These are phyloP conservation scores for Microtus agrestis DNA, from an alignment of 2,797 vertebrate species.

Conservation along the genomic window DNA sequence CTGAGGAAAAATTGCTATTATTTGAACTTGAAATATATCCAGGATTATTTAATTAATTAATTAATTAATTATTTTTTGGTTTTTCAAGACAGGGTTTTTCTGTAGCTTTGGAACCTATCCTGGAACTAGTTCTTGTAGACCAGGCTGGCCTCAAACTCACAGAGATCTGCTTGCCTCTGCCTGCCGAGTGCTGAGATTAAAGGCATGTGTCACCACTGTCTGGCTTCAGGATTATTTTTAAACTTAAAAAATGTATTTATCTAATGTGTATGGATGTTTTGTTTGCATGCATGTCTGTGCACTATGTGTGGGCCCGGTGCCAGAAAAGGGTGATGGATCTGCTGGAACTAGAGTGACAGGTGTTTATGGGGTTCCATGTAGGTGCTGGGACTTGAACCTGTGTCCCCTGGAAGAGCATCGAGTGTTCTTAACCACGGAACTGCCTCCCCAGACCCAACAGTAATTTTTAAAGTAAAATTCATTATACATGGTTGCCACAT, in stretches of 20 bases:
- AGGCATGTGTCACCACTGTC: too few relatives aligned
- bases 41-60: not conserved
- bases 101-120: too few relatives aligned
- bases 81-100: too few relatives aligned
- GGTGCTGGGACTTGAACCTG: not conserved
- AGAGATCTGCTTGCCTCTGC: too few relatives aligned
- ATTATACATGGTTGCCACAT: not conserved
- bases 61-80: too few relatives aligned
- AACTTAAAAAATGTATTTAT: not conserved
- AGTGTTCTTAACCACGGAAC: not conserved
- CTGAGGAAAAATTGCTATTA: conserved; percentile 15
- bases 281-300: not conserved
- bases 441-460: not conserved
- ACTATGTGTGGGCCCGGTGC: not conserved
- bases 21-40: conserved; percentile 8
- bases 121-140: too few relatives aligned
- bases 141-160: too few relatives aligned
- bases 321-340: not conserved
- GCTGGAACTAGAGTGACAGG: not conserved
- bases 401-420: not conserved
- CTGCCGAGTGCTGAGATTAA: too few relatives aligned
- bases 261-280: not conserved
- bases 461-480: conserved; percentile 18
- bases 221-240: not conserved
- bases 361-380: not conserved